A percentile compares a stretch with the other conserved stretches of the same genome.
Conservation (phyloP, 2,888 invertebrate species). For the Xanthorhoe designata region DNA sequence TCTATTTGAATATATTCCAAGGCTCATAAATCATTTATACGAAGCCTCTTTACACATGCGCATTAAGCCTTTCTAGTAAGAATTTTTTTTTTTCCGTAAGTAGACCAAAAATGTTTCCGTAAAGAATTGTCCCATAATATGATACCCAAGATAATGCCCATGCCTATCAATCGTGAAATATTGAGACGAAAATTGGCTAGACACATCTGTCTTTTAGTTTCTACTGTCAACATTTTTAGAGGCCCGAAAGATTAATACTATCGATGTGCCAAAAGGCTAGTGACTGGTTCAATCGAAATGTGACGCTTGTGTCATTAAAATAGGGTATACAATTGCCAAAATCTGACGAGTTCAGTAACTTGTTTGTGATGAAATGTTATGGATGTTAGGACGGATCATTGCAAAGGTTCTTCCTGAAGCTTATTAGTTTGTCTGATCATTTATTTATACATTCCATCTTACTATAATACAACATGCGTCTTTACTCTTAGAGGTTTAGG, state of each 20-base stretch:
- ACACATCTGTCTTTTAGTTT: slow-evolving; percentile 26
- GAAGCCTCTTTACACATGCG: too few relatives aligned
- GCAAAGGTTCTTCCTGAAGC: too few relatives aligned
- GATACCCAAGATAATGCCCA: background rate
- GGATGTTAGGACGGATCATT: background rate
- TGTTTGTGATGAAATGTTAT: background rate
- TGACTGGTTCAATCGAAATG: slow-evolving; percentile 8
- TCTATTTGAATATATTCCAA: too few relatives aligned
- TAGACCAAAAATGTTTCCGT: background rate
- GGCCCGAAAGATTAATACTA: slow-evolving; percentile 28
- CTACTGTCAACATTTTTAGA: slow-evolving; percentile 21
- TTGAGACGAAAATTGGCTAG: slow-evolving; percentile 39
- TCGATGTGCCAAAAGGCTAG: slow-evolving; percentile 20
- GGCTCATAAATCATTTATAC: too few relatives aligned
- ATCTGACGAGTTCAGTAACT: background rate
- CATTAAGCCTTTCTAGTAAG: too few relatives aligned
- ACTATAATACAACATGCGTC: too few relatives aligned
- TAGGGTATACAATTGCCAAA: slow-evolving; percentile 3
- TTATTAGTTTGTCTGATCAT: too few relatives aligned
- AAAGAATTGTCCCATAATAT: too few relatives aligned
- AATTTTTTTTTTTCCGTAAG: background rate
- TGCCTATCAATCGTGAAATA: slow-evolving; percentile 39
- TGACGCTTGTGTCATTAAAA: background rate
- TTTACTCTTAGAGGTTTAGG: too few relatives aligned
- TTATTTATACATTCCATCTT: too few relatives aligned